A percentile compares a stretch with the other conserved stretches of the same genome.
Evolutionary conservation across 1,140 invertebrate species (phyloP).

Genomic region (Tigriopus japonicus): DNA sequence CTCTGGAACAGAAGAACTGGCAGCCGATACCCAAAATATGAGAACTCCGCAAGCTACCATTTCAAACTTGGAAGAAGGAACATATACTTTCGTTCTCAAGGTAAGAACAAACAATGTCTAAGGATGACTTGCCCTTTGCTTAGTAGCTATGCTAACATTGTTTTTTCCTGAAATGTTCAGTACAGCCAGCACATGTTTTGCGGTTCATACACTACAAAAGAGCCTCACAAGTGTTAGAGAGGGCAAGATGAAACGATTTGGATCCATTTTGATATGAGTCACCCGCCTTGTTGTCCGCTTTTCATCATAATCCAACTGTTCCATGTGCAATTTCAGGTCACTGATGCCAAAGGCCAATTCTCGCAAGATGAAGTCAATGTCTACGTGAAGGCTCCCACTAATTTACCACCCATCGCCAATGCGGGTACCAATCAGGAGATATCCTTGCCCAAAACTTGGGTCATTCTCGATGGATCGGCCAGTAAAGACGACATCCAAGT

Average conservation of each 20-base stretch:
- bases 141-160: too few species aligned
- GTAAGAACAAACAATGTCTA: too few species aligned
- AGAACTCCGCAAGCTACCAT: constrained; percentile 64
- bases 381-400: constrained; percentile 73
- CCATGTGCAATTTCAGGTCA: constrained; percentile 22
- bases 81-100: constrained; percentile 81
- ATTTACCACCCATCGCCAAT: constrained; percentile 51
- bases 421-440: constrained; percentile 42
- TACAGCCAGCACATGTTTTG: too few species aligned
- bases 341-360: constrained; percentile 64
- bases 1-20: constrained; percentile 48
- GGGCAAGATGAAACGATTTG: too few species aligned
- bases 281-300: too few species aligned
- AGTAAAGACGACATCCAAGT: constrained; percentile 71
- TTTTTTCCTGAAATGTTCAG: too few species aligned
- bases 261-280: too few species aligned
- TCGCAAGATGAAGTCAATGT: constrained; percentile 72
- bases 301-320: too few species aligned
- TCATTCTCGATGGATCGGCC: constrained; percentile 50
- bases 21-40: constrained; percentile 83
- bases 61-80: constrained; percentile 73
- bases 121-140: too few species aligned
- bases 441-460: constrained; percentile 55
- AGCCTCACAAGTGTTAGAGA: too few species aligned
- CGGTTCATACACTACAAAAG: too few species aligned